phyloP scores from a whole-genome alignment of 30 jellyfish, hydroid and myxozoan genomes.

The Phacellophora camtschatica region DNA sequence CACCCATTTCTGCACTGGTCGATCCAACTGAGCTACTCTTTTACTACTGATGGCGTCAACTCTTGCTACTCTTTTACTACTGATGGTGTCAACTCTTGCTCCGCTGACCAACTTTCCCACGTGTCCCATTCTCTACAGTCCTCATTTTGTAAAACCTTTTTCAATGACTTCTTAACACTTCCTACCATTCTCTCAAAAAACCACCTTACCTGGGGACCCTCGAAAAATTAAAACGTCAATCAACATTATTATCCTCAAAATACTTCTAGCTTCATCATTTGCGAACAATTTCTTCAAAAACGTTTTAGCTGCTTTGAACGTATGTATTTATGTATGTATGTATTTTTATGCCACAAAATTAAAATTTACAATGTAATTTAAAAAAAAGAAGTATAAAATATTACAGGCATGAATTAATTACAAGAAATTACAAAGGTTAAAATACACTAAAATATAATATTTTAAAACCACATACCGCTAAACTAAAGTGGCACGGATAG shows the following conservation, averaged over 20 bases:
- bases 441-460: too few species aligned
- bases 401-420: too few species aligned
- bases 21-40: neutral
- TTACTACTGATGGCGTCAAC: neutral
- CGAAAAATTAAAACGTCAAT: conserved; percentile 11
- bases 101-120: neutral
- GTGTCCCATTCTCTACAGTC: conserved; percentile 5
- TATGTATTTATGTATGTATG: too few species aligned
- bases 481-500: too few species aligned
- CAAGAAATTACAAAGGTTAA: too few species aligned
- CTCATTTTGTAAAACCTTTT: conserved; percentile 30
- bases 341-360: too few species aligned
- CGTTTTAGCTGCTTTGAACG: neutral
- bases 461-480: too few species aligned
- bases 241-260: neutral
- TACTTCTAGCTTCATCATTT: conserved; percentile 29
- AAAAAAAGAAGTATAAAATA: too few species aligned
- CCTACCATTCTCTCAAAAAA: conserved; percentile 50
- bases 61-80: neutral
- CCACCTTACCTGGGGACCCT: conserved; percentile 72
- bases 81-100: too few species aligned
- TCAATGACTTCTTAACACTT: conserved; percentile 8
- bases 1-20: conserved; percentile 12
- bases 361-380: too few species aligned
- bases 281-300: neutral